Base-by-base conservation (phyloP, 2,797 vertebrate species). In the Urocyon cinereoargenteus region DNA sequence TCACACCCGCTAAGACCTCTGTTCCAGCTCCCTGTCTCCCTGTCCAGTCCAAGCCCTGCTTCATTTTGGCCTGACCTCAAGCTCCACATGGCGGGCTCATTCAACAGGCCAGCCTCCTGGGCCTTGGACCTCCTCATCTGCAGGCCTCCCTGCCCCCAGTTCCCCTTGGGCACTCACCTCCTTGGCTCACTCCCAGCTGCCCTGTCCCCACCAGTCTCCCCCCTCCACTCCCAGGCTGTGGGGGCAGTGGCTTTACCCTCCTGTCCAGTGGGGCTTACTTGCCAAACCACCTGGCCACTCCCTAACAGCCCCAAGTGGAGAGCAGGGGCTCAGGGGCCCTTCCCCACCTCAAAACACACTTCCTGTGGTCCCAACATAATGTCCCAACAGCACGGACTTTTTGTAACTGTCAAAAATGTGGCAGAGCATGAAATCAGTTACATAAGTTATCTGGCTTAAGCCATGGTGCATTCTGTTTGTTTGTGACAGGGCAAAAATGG, bases 401-500 rank as follows among this genome's bases (percentile, higher is more conserved):
- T 19, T 92, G 59, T 87, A 91, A 82, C 96, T 88, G 81, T 95
- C 87, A 86, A 78, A 93, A 90, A 92, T 0, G 66, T 93, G 94
- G 92, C 94, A 70, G 93, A 79, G 92, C 95, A 68, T 66, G 95
- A 94, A 97, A 86, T 81, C 77, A 4, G 66, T 97, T 97, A 96
- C 45, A 21, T 96, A 97, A 98, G 90, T 24, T 62, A 91, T 83
- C 70, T 88, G 95, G 96, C 83, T 66, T 19, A 78, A 96, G 78
- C 90, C 84, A 55, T 13, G 75, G 73, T 79, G 77, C 82, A 88
- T 96, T 95, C 95, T 86, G 61, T 96, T 95, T 94, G 86, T 77
- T 91, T 89, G 62, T 94, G 96, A 91, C 92, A 89, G 78, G 77
- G 88, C 75, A 90, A 78, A 95, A 96, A 96, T 92, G 96, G 96